Evolutionary conservation across 37 sponge, comb jelly and placozoan genomes (phyloP).

Genomic region (Oscarella lobularis): DNA sequence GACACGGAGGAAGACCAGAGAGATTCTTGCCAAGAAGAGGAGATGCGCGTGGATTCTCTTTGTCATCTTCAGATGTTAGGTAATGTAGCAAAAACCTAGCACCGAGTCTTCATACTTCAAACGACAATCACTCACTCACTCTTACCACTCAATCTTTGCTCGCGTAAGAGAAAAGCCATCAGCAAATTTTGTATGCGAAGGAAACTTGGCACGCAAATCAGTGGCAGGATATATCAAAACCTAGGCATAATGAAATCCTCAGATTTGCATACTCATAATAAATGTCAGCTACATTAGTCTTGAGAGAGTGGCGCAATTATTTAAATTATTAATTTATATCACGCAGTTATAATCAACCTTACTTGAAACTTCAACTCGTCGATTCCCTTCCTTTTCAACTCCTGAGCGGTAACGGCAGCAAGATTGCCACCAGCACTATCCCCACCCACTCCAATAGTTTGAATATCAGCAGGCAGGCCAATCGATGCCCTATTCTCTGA

Average conservation of each 20-base stretch:
- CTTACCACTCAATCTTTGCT: too few relatives aligned
- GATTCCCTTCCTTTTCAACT: not conserved
- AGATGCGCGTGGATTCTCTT: not conserved
- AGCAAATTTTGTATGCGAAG: too few relatives aligned
- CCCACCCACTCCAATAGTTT: not conserved
- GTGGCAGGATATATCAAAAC: too few relatives aligned
- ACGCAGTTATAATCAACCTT: too few relatives aligned
- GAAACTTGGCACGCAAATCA: too few relatives aligned
- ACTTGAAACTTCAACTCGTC: not conserved
- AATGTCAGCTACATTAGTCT: too few relatives aligned
- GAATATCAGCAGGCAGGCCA: not conserved
- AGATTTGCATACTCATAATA: too few relatives aligned
- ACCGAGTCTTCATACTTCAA: constrained; percentile 19
- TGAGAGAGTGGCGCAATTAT: too few relatives aligned
- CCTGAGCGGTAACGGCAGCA: not conserved
- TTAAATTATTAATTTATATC: too few relatives aligned
- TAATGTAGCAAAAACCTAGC: not conserved
- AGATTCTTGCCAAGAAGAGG: not conserved
- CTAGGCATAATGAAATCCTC: too few relatives aligned
- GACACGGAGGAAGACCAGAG: not conserved
- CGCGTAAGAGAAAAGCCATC: too few relatives aligned
- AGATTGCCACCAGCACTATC: not conserved
- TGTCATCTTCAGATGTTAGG: not conserved
- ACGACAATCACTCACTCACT: too few relatives aligned
- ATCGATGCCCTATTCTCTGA: not conserved